These are phyloP conservation scores for Prunella strophiata DNA, from an alignment of 2,797 vertebrate species.

Conservation along the genomic window DNA sequence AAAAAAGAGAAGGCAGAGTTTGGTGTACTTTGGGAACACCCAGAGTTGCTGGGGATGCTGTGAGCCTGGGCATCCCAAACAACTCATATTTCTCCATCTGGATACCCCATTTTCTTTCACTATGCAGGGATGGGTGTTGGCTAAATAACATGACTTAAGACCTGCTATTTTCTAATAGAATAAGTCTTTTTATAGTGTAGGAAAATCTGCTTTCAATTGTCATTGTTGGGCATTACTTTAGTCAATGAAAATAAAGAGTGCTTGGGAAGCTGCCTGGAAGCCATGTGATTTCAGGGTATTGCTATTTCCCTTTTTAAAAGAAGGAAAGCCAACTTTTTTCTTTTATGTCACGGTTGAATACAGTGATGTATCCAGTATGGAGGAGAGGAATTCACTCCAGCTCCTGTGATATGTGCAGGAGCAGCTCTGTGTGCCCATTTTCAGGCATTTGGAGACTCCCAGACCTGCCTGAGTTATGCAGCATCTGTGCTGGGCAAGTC, in stretches of 20 bases:
- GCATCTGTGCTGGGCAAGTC: neutral
- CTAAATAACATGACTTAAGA: neutral
- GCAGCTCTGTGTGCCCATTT: neutral
- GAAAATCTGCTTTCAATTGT: constrained; percentile 35
- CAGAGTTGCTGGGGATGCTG: neutral
- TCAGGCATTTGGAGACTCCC: neutral
- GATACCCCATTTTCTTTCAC: neutral
- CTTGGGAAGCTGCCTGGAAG: constrained; percentile 54
- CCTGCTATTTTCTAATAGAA: neutral
- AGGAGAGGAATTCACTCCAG: neutral
- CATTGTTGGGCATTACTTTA: constrained; percentile 16
- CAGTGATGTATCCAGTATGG: neutral
- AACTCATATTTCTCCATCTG: neutral
- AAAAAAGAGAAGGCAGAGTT: neutral
- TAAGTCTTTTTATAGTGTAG: neutral
- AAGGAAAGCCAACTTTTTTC: constrained; percentile 43
- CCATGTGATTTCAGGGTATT: neutral
- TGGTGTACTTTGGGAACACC: neutral
- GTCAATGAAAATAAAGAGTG: constrained; percentile 39
- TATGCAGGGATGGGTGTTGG: neutral
- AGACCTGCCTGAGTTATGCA: neutral
- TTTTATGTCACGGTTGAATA: constrained; percentile 9
- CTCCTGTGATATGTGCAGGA: neutral
- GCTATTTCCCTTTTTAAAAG: constrained; percentile 31
- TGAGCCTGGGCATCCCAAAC: neutral